Base-by-base conservation (phyloP, 1,140 invertebrate species). In the Caenorhabditis brenneri region DNA sequence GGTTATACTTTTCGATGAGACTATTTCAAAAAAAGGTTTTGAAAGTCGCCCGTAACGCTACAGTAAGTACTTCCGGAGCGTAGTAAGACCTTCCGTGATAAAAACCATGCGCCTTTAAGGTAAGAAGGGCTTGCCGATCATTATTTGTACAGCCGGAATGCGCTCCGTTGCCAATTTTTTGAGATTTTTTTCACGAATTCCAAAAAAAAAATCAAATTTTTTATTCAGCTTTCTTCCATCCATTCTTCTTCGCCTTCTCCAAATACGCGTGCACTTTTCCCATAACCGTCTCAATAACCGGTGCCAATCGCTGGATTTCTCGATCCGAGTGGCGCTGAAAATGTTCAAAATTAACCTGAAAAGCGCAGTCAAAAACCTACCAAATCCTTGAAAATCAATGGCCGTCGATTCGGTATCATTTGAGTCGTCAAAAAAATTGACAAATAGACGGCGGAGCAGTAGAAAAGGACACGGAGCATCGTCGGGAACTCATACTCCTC, bases 381-480 rank as follows among this genome's bases (percentile, higher is more conserved):
- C 33, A 74, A 2, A 22, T 74, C 65, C n/a, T 24, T 42, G 1
- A 74, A 24, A 74, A 74, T 39, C 16, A 31, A 19, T 39, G 36
- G 19, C n/a, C 29, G 2, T 15, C 36, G 19, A 27, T 24, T 31
- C 9, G 65, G 65, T 22, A 74, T 12, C 65, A 74, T 74, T 39
- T 42, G 65, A 42, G 15, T 31, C 0, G 65, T 42, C 7, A 74
- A 2, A 24, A 42, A 74, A 46, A 74, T 74, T 7, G 29, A 42
- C 16, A 74, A 42, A 24, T 74, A 74, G 0, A 24, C 9, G 29
- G 33, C 15, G n/a, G 65, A 42, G 36, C 65, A 74, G 27, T 74
- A 74, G 22, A 74, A 74, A 12, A 74, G 65, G 9, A 74, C 7
- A 74, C 65, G 36, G n/a, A 74, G 65, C 65, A 74, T 74, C 15